phyloP scores from a whole-genome alignment of 1,140 invertebrate species.

The Drosophila simulans region DNA sequence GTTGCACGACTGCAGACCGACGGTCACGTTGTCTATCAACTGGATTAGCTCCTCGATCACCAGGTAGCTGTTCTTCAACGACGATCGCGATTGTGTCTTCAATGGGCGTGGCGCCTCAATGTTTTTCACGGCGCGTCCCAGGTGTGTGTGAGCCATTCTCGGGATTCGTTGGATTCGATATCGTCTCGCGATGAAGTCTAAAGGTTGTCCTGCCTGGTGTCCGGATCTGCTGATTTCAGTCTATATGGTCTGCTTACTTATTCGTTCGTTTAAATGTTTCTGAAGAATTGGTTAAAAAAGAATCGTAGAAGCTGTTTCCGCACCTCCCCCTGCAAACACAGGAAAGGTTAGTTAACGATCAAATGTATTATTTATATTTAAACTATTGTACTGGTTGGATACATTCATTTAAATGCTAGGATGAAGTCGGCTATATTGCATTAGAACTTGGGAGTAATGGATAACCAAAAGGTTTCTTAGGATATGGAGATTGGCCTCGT shows the following conservation, averaged over 20 bases:
- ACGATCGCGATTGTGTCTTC: constrained; percentile 86
- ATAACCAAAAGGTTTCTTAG: not conserved
- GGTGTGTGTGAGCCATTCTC: constrained; percentile 79
- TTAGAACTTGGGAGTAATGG: too few relatives aligned
- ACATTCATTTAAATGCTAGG: too few relatives aligned
- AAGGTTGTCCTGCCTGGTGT: constrained; percentile 22
- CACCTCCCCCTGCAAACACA: constrained; percentile 77
- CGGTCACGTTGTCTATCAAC: constrained; percentile 89
- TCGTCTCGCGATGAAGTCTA: constrained; percentile 14
- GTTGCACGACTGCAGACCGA: constrained; percentile 87
- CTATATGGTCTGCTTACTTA: constrained; percentile 44
- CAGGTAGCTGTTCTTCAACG: constrained; percentile 79
- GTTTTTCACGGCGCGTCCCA: constrained; percentile 87
- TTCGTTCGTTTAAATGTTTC: constrained; percentile 61
- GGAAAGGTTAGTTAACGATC: not conserved
- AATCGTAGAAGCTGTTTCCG: constrained; percentile 76
- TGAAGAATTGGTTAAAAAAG: constrained; percentile 52
- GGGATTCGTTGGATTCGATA: constrained; percentile 26
- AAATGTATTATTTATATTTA: not conserved
- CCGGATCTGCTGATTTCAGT: constrained; percentile 20
- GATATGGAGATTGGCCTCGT: constrained; percentile 10
- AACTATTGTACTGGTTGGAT: too few relatives aligned
- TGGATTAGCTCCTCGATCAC: constrained; percentile 89
- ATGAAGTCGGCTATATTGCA: too few relatives aligned
- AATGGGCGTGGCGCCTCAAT: constrained; percentile 90